A percentile compares a stretch with the other conserved stretches of the same genome.
Evolutionary conservation across 2,888 invertebrate species (phyloP).

Genomic region (Camptogramma bilineatum): DNA sequence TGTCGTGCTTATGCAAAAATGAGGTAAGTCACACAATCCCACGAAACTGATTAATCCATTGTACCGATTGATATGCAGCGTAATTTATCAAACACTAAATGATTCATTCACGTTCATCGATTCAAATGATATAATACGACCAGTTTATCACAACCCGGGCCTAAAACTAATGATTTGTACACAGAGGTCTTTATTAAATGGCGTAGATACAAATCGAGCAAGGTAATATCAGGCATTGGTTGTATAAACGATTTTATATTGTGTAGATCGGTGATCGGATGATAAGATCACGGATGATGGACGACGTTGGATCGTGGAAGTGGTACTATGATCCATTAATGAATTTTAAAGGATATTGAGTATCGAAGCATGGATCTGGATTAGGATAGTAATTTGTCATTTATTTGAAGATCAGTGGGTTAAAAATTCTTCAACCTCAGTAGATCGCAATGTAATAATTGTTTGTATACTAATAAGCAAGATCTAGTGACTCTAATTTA

Average conservation of each 20-base stretch:
- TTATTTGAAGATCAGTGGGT: not conserved
- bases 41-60: slow-evolving; percentile 75
- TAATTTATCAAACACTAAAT: slow-evolving; percentile 77
- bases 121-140: slow-evolving; percentile 63
- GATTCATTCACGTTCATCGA: slow-evolving; percentile 78
- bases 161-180: slow-evolving; percentile 40
- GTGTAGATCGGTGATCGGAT: slow-evolving; percentile 71
- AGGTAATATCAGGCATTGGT: slow-evolving; percentile 74
- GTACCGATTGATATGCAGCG: slow-evolving; percentile 77
- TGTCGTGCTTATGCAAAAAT: slow-evolving; percentile 82
- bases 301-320: slow-evolving; percentile 64
- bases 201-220: slow-evolving; percentile 70
- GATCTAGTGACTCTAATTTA: no score
- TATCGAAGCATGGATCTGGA: slow-evolving; percentile 35
- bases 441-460: not conserved
- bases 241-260: slow-evolving; percentile 82
- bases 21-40: slow-evolving; percentile 19
- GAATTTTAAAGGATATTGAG: slow-evolving; percentile 48
- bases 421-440: not conserved
- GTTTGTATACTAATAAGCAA: no score
- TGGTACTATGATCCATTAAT: slow-evolving; percentile 68
- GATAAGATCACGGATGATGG: slow-evolving; percentile 79
- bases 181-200: slow-evolving; percentile 55
- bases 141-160: slow-evolving; percentile 52
- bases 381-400: slow-evolving; percentile 34